phyloP scores from a whole-genome alignment of 2,888 invertebrate species.

The Drosophila rubida region DNA sequence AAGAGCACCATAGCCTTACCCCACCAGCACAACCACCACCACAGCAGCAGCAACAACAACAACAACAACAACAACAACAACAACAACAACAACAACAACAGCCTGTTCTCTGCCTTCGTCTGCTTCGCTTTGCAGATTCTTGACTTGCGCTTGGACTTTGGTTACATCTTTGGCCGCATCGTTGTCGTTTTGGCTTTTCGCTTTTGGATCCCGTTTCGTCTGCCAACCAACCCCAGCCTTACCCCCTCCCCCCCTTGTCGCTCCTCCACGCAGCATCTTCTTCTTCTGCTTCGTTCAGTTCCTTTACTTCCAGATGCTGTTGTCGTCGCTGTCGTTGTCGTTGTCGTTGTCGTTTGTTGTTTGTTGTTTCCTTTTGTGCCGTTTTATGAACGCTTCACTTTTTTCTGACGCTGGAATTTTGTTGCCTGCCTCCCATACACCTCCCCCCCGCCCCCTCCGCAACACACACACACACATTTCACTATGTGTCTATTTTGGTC shows the following conservation, averaged over 20 bases:
- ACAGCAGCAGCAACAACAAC: neutral
- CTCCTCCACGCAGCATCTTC: conserved; percentile 6
- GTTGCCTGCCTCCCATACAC: neutral
- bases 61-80: neutral
- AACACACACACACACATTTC: conserved; percentile 9
- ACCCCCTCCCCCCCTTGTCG: conserved; percentile 1
- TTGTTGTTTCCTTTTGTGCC: conserved; percentile 71
- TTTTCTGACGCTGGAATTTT: conserved; percentile 69
- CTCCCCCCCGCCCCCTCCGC: neutral
- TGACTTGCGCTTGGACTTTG: conserved; percentile 45
- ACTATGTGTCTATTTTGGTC: conserved; percentile 60
- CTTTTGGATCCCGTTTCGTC: conserved; percentile 44
- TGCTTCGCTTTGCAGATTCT: conserved; percentile 50
- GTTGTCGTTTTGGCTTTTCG: conserved; percentile 39
- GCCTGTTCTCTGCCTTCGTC: conserved; percentile 6
- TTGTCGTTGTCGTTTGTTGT: conserved; percentile 47
- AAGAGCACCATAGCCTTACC: conserved; percentile 1
- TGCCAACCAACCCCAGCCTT: neutral
- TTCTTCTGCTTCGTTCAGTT: conserved; percentile 19
- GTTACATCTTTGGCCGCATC: conserved; percentile 53
- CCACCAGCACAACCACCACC: conserved; percentile 1
- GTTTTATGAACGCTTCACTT: conserved; percentile 70
- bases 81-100: neutral
- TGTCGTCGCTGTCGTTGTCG: conserved; percentile 25
- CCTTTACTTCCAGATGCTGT: conserved; percentile 47